phyloP scores from a whole-genome alignment of 1,140 invertebrate genomes.

The Ostrea edulis region DNA sequence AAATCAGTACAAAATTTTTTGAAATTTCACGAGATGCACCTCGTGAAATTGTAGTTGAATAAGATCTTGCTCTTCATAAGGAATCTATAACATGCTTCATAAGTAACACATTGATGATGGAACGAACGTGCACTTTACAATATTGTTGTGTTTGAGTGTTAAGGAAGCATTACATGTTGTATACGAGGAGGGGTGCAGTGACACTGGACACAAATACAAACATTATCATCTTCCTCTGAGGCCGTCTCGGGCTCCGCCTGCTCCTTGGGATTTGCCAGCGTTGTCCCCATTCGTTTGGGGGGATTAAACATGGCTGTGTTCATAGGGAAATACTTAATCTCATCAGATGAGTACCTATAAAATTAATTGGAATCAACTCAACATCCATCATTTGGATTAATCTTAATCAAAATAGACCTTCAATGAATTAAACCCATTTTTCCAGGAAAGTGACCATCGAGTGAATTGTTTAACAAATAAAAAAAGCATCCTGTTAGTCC shows the following conservation, averaged over 20 bases:
- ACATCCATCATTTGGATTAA: background rate
- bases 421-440: background rate
- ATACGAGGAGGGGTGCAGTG: too few species aligned
- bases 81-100: too few species aligned
- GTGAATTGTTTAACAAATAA: constrained; percentile 5
- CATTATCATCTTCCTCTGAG: constrained; percentile 61
- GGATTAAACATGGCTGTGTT: constrained; percentile 93
- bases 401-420: background rate
- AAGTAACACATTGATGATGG: too few species aligned
- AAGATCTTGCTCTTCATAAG: too few species aligned
- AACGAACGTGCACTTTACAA: too few species aligned
- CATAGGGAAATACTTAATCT: constrained; percentile 90
- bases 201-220: background rate
- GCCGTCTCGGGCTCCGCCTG: constrained; percentile 56
- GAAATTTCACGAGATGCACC: too few species aligned
- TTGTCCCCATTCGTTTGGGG: constrained; percentile 76
- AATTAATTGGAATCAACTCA: background rate
- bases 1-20: too few species aligned
- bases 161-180: too few species aligned
- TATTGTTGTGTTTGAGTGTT: too few species aligned
- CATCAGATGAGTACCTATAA: constrained; percentile 83
- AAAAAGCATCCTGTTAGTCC: background rate
- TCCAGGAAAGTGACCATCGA: constrained; percentile 3
- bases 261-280: constrained; percentile 58
- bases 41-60: too few species aligned